Percentiles rank a stretch among this genome's conserved stretches.
These are phyloP conservation scores for Tupaia tana DNA, from an alignment of 2,113 vertebrate species.

Conservation along the genomic window DNA sequence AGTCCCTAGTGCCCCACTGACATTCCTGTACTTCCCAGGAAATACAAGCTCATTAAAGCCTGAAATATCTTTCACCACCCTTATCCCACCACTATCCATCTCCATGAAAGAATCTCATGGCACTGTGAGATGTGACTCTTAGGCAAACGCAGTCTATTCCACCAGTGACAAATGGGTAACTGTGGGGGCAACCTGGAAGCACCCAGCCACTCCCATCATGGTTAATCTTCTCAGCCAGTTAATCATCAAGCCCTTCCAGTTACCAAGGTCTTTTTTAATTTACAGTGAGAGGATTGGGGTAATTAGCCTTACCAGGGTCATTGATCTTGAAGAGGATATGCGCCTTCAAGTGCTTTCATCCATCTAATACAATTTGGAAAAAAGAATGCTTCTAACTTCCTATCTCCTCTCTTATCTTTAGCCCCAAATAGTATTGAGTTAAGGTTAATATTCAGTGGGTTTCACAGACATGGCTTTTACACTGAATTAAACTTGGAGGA, in stretches of 20 bases:
- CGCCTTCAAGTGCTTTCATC: constrained; percentile 69
- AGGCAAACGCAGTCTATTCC: not conserved
- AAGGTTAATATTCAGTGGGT: constrained; percentile 63
- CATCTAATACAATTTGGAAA: constrained; percentile 60
- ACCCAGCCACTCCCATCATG: constrained; percentile 49
- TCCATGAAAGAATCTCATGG: constrained; percentile 25
- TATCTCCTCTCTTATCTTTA: constrained; percentile 48
- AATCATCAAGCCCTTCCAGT: constrained; percentile 80
- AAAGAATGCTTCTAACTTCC: constrained; percentile 1
- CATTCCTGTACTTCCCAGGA: not conserved
- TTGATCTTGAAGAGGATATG: constrained; percentile 78
- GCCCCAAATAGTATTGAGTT: constrained; percentile 65
- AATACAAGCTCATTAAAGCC: not conserved
- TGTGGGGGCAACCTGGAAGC: constrained; percentile 67
- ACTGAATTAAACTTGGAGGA: constrained; percentile 48
- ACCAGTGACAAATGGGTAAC: constrained; percentile 49
- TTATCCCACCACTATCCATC: not conserved
- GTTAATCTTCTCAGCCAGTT: constrained; percentile 79
- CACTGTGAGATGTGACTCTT: constrained; percentile 23
- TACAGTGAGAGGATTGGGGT: constrained; percentile 72
- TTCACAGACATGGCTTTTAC: constrained; percentile 61
- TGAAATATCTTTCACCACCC: not conserved
- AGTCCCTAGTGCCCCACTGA: not conserved
- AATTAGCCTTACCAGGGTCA: constrained; percentile 83
- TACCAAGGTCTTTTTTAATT: constrained; percentile 82